A percentile compares a stretch with the other conserved stretches of the same genome.
These are phyloP conservation scores for Epinephelus cyanopodus DNA, from an alignment of 2,113 vertebrate genomes.

Conservation along the genomic window DNA sequence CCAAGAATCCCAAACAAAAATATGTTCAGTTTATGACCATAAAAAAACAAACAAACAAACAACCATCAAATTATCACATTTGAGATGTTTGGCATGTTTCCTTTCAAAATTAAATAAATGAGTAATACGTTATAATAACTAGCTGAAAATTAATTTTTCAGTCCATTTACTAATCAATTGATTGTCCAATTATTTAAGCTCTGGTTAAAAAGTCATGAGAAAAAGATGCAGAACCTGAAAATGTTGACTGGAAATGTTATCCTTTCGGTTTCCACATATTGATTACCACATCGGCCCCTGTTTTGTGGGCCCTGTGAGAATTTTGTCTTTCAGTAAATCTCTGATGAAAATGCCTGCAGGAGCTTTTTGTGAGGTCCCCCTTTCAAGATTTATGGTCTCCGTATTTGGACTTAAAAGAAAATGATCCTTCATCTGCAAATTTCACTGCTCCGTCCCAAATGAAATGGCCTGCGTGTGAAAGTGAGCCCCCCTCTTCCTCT, in stretches of 20 bases:
- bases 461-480: constrained; percentile 67
- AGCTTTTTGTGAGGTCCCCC: constrained; percentile 31
- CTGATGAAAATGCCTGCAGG: constrained; percentile 49
- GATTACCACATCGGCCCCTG: not conserved
- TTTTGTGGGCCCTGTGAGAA: constrained; percentile 36
- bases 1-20: not conserved
- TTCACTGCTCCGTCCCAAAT: constrained; percentile 53
- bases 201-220: not conserved
- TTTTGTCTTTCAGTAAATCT: constrained; percentile 50
- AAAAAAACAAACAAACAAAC: not conserved
- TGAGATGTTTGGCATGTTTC: not conserved
- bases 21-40: not conserved
- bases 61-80: not conserved
- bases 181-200: not conserved
- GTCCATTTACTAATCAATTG: not conserved
- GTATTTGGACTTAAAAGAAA: constrained; percentile 62
- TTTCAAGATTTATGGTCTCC: constrained; percentile 60
- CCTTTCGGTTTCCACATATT: constrained; percentile 31
- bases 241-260: not conserved
- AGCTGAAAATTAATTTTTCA: not conserved
- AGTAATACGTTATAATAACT: too few species aligned
- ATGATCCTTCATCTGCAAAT: constrained; percentile 61
- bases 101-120: not conserved
- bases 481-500: constrained; percentile 19
- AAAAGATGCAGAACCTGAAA: not conserved